Conservation (phyloP, 2,797 vertebrate genomes). For the Erpetoichthys calabaricus region DNA sequence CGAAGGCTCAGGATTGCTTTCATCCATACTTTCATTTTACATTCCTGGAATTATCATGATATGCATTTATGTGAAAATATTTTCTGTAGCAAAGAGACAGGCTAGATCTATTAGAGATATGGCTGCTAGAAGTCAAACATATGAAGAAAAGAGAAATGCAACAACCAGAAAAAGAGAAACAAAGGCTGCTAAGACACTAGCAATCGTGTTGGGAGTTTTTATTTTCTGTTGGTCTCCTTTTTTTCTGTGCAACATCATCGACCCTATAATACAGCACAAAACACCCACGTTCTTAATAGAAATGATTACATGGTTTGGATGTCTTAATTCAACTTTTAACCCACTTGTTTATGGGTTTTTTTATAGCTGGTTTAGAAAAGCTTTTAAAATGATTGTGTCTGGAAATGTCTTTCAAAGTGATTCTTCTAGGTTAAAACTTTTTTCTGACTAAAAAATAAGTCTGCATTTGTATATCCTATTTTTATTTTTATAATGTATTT, state of each 20-base stretch:
- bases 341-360: constrained; percentile 11
- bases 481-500: too few species aligned
- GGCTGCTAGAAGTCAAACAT: neutral
- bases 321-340: constrained; percentile 10
- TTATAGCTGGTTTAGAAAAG: constrained; percentile 11
- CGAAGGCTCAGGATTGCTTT: constrained; percentile 1
- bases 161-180: constrained; percentile 5
- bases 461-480: too few species aligned
- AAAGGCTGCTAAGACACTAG: constrained; percentile 10
- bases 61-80: constrained; percentile 10
- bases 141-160: neutral
- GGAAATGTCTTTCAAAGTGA: constrained; percentile 7
- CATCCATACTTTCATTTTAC: constrained; percentile 5
- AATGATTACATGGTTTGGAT: constrained; percentile 8
- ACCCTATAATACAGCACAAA: constrained; percentile 4
- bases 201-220: constrained; percentile 11
- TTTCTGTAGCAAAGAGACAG: constrained; percentile 8
- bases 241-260: constrained; percentile 5
- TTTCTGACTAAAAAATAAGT: neutral
- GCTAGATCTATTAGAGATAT: constrained; percentile 7
- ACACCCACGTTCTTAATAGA: constrained; percentile 3
- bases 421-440: constrained; percentile 7
- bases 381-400: constrained; percentile 4
- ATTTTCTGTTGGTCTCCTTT: constrained; percentile 11
- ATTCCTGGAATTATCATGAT: constrained; percentile 10